phyloP scores from a whole-genome alignment of 2,797 vertebrate species.

The Esox lucius region DNA sequence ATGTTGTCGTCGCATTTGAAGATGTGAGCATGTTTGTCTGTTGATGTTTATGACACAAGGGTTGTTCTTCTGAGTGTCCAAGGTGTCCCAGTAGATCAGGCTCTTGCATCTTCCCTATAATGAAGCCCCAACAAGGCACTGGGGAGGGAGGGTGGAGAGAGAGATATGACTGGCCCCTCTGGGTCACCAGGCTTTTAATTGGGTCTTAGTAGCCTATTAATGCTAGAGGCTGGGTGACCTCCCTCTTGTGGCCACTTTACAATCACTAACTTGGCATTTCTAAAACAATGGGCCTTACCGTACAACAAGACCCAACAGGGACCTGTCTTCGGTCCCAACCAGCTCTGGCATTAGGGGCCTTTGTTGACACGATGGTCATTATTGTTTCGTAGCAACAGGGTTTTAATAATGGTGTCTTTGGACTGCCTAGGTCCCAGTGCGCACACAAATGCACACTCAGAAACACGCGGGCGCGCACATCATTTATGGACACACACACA shows the following conservation, averaged over 20 bases:
- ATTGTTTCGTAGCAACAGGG: constrained; percentile 20
- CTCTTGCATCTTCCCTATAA: constrained; percentile 65
- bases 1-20: constrained; percentile 32
- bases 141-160: constrained; percentile 42
- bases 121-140: constrained; percentile 57
- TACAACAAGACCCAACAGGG: constrained; percentile 52
- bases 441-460: not conserved
- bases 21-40: constrained; percentile 30
- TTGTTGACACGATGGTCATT: constrained; percentile 39
- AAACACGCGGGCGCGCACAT: not conserved
- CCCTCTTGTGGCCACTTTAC: constrained; percentile 75
- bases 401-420: constrained; percentile 32
- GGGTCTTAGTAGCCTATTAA: constrained; percentile 66
- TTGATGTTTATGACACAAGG: constrained; percentile 42
- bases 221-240: constrained; percentile 61
- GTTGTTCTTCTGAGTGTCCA: constrained; percentile 58
- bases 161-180: constrained; percentile 47
- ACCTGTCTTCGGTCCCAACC: constrained; percentile 32
- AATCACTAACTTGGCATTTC: constrained; percentile 63
- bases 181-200: constrained; percentile 71
- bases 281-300: constrained; percentile 42
- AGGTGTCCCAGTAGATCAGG: constrained; percentile 68
- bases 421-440: constrained; percentile 11
- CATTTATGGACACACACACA: constrained; percentile 5
- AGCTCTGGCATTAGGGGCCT: constrained; percentile 31